Conservation (phyloP, 53 echinoderm and acorn worm species). For the Antedon mediterranea region DNA sequence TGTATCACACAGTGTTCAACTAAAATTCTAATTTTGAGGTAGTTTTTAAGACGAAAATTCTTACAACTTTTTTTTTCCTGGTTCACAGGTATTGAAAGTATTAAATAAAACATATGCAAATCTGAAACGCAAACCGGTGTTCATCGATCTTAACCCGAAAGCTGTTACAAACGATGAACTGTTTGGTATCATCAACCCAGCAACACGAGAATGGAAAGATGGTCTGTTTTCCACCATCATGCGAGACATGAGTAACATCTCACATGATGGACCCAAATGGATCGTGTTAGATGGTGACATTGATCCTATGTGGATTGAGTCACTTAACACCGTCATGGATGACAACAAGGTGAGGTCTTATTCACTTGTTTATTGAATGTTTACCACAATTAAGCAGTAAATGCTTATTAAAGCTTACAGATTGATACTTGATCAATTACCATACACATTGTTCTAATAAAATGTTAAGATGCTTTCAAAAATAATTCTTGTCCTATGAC, state of each 20-base stretch:
- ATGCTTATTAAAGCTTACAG: too few species aligned
- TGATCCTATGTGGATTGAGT: slow-evolving; percentile 99
- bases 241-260: slow-evolving; percentile 92
- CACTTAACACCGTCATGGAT: slow-evolving; percentile 95
- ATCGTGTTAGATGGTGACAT: slow-evolving; percentile 88
- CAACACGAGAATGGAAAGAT: slow-evolving; percentile 94
- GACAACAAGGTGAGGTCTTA: slow-evolving; percentile 93
- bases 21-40: neutral
- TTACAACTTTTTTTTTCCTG: neutral
- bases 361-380: too few species aligned
- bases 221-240: slow-evolving; percentile 94
- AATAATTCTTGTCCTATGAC: too few species aligned
- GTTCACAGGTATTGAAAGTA: slow-evolving; percentile 66
- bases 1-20: too few species aligned
- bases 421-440: too few species aligned
- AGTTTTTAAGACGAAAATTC: neutral
- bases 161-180: slow-evolving; percentile 95
- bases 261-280: slow-evolving; percentile 96
- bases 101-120: slow-evolving; percentile 87
- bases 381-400: too few species aligned
- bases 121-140: slow-evolving; percentile 82
- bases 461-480: too few species aligned
- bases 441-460: too few species aligned
- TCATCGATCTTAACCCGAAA: slow-evolving; percentile 88
- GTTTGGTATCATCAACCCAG: slow-evolving; percentile 95